Evolutionary conservation across 1,140 invertebrate genomes (phyloP).

Genomic region (Drosophila virilis): DNA sequence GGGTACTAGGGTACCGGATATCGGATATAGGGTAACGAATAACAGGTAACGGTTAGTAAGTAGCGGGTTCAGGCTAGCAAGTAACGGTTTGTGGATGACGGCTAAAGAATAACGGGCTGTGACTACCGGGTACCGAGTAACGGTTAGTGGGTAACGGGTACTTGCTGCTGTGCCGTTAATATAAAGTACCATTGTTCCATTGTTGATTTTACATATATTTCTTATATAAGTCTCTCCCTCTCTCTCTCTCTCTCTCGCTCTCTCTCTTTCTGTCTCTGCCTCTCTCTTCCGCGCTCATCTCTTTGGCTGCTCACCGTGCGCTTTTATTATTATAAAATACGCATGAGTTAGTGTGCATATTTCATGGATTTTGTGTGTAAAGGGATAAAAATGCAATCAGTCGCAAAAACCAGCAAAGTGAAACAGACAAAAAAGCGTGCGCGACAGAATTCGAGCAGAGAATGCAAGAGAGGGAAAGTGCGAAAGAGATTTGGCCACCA

Average conservation of each 20-base stretch:
- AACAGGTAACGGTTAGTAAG: no score
- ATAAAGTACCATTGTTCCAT: conserved; percentile 25
- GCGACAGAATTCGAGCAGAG: conserved; percentile 1
- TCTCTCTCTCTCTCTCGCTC: no score
- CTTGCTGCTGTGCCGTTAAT: not conserved
- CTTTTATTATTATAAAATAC: conserved; percentile 83
- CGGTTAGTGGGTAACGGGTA: no score
- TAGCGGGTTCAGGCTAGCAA: no score
- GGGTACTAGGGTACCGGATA: no score
- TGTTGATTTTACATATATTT: conserved; percentile 16
- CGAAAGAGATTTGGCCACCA: not conserved
- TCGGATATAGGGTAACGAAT: no score
- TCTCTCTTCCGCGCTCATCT: not conserved
- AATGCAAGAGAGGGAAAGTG: not conserved
- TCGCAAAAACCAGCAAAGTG: conserved; percentile 81
- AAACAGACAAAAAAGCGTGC: conserved; percentile 59
- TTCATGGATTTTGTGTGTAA: conserved; percentile 82
- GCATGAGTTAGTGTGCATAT: conserved; percentile 82
- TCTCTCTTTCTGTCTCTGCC: no score
- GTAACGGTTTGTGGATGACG: no score
- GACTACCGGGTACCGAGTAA: no score
- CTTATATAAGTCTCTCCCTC: not conserved
- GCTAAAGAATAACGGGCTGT: no score
- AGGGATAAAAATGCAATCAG: conserved; percentile 82
- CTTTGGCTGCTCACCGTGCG: conserved; percentile 19